Evolutionary conservation across 2,888 invertebrate genomes (phyloP).

Genomic region (Macaria liturata): DNA sequence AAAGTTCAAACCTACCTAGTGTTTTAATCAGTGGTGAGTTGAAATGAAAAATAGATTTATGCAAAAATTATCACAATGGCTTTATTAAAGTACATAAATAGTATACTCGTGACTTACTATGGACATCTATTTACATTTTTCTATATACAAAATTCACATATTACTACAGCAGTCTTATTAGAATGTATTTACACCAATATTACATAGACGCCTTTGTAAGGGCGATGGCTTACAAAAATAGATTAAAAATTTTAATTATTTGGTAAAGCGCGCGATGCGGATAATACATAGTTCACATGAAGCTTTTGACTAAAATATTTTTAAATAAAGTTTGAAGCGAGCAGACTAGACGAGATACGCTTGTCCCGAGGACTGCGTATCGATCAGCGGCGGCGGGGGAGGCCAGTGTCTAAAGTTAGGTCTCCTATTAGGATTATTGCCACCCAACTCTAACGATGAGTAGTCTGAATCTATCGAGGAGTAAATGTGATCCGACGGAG

Average conservation of each 20-base stretch:
- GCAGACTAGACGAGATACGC: constrained; percentile 79
- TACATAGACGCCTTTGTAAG: constrained; percentile 72
- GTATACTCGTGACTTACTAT: constrained; percentile 81
- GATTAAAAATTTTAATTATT: constrained; percentile 74
- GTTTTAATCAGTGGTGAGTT: constrained; percentile 3
- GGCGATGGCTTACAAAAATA: constrained; percentile 81
- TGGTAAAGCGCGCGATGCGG: constrained; percentile 78
- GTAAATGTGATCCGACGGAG: constrained; percentile 94
- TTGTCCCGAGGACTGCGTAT: constrained; percentile 74
- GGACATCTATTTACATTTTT: constrained; percentile 76
- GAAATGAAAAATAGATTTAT: constrained; percentile 54
- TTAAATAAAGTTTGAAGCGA: constrained; percentile 45
- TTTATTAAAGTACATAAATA: constrained; percentile 84
- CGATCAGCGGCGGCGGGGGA: constrained; percentile 71
- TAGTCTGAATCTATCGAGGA: constrained; percentile 96
- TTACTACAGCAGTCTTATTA: constrained; percentile 82
- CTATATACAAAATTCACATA: constrained; percentile 79
- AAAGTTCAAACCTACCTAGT: too few relatives aligned
- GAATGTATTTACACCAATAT: constrained; percentile 79
- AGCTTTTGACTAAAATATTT: constrained; percentile 43
- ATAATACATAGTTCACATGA: constrained; percentile 75
- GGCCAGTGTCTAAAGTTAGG: constrained; percentile 77
- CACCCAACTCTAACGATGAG: constrained; percentile 89
- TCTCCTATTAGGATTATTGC: constrained; percentile 69
- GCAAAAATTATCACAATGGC: constrained; percentile 84